Conservation (phyloP, 2,888 invertebrate genomes). For the Salticus scenicus region DNA sequence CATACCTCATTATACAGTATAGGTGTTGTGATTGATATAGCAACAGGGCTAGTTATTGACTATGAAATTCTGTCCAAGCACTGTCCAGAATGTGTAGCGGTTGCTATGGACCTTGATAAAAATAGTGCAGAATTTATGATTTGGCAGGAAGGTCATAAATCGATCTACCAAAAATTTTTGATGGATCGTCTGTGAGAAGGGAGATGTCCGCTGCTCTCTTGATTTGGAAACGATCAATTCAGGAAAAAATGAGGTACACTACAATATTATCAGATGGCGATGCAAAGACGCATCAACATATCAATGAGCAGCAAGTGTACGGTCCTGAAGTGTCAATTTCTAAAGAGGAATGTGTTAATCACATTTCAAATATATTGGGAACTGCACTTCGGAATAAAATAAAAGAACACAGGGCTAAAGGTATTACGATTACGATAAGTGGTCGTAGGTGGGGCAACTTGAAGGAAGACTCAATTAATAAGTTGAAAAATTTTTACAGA, state of each 20-base stretch:
- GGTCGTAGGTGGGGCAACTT: background rate
- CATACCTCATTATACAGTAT: background rate
- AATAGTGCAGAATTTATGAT: background rate
- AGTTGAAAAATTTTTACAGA: background rate
- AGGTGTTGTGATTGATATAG: conserved; percentile 7
- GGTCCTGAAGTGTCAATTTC: background rate
- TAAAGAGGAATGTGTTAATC: conserved; percentile 19
- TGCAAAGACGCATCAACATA: background rate
- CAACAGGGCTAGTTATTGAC: background rate
- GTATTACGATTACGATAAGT: background rate
- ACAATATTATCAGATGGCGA: background rate
- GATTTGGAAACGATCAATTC: conserved; percentile 8
- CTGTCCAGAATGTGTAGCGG: background rate
- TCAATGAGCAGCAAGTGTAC: background rate
- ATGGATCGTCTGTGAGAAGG: background rate
- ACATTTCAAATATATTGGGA: background rate
- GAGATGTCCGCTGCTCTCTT: background rate
- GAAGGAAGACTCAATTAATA: background rate
- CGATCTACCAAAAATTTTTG: background rate
- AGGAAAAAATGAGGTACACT: background rate
- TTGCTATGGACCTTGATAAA: background rate
- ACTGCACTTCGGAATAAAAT: background rate
- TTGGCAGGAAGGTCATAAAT: background rate
- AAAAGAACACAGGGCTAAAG: background rate
- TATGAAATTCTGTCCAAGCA: conserved; percentile 2